Base-by-base conservation (phyloP, 1,140 invertebrate genomes). In the Magallana ariakensis region DNA sequence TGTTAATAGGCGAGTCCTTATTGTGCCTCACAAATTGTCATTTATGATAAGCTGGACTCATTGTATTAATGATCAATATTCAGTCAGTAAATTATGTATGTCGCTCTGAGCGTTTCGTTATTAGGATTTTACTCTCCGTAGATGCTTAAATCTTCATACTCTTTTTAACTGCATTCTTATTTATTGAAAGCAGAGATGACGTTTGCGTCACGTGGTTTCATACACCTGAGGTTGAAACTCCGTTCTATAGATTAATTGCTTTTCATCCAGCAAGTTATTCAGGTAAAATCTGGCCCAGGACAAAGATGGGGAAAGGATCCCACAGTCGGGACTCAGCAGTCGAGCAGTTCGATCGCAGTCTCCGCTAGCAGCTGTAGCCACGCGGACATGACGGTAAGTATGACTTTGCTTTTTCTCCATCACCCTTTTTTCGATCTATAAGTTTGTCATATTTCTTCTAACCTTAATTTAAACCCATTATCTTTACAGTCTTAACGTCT, bases 231-330 rank as follows among this genome's bases (percentile, higher is more conserved):
- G 66, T 70, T 19, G 66, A 70, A 70, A 26, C 13, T 70, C 26
- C 66, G 66, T 70, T 70, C 66, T 70, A 70, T 70, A 70, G 66
- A 70, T 70, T 70, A 70, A 70, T 70, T 70, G 66, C 66, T 70
- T 70, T 70, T 70, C 66, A 70, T 70, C 19, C 66, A 22, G 66
- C 66, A 70, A 22, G n/a, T 22, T 70, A 70, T 70, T 70, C 66
- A 70, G 66, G 66, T 70, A 70, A 70, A 70, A 70, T 70, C 66
- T 70, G 66, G 26, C 66, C 66, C 66, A 70, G n/a, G 66, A 70
- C 66, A 70, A 19, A 70, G 66, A 70, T 19, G 22, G 66, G 26
- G 66, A 22, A 26, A 70, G 33, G n/a, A 70, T 26, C 22, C 66
- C 22, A 26, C 66, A 70, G 66, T 26, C 8, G 66, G 19, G 10